A percentile compares a stretch with the other conserved stretches of the same genome.
These are phyloP conservation scores for Hycleus cichorii DNA, from an alignment of 1,140 invertebrate species.

Conservation along the genomic window DNA sequence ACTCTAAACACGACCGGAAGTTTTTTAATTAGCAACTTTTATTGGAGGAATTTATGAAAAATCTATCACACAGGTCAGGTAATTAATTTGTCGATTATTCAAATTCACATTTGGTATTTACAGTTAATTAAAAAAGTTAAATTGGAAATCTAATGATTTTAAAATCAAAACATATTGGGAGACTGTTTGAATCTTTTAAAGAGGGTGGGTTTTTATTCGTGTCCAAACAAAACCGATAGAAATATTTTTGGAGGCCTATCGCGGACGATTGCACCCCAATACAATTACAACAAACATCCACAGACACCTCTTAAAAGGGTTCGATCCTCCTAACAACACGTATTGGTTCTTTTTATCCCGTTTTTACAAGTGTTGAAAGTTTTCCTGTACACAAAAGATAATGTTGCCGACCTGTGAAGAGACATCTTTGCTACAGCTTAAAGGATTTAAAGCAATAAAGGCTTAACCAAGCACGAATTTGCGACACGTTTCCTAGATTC, in stretches of 20 bases:
- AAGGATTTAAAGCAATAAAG: conserved; percentile 7
- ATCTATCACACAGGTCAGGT: not conserved
- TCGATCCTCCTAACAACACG: conserved; percentile 3
- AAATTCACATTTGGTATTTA: not conserved
- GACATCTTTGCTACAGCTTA: conserved; percentile 2
- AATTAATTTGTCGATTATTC: not conserved
- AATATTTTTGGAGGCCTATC: not conserved
- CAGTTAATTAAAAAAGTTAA: not conserved
- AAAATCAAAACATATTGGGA: not conserved
- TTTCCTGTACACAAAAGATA: not conserved
- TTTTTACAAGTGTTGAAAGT: conserved; percentile 8
- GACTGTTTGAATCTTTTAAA: not conserved
- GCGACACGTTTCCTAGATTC: not conserved
- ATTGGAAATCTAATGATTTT: not conserved
- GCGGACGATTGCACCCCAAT: conserved; percentile 14
- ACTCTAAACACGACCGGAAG: too few relatives aligned
- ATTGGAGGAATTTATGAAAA: not conserved
- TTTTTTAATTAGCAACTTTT: not conserved
- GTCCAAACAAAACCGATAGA: not conserved
- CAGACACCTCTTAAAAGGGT: conserved; percentile 21
- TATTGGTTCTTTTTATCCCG: conserved; percentile 11
- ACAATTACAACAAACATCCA: not conserved
- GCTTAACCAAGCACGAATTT: conserved; percentile 15
- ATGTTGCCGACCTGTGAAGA: not conserved
- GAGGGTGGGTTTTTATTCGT: too few relatives aligned